phyloP scores from a whole-genome alignment of 1,140 invertebrate genomes.

The Trichonephila clavata region DNA sequence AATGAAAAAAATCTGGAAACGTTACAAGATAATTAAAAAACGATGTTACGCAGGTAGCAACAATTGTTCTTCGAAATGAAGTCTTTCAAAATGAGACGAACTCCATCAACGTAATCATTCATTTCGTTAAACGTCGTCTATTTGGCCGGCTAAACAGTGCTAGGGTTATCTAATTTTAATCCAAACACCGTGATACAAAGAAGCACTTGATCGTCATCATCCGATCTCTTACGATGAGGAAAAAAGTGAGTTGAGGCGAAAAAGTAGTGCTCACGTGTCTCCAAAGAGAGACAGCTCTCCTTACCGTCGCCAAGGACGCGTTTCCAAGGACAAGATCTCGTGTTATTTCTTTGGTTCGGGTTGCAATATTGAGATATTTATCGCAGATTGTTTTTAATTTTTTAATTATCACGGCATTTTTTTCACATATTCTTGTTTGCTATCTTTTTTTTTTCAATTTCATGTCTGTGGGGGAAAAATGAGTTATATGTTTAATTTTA shows the following conservation, averaged over 20 bases:
- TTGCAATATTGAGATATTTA: background rate
- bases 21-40: no score
- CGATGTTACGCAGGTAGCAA: no score
- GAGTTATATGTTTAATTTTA: no score
- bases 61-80: background rate
- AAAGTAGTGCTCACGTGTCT: constrained; percentile 16
- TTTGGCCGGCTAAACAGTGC: background rate
- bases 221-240: background rate
- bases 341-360: background rate
- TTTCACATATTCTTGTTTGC: no score
- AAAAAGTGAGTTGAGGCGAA: background rate
- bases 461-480: no score
- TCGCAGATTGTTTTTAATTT: background rate
- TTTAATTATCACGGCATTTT: no score
- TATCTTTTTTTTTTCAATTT: no score
- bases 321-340: background rate
- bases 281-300: background rate
- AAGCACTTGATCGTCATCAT: constrained; percentile 46
- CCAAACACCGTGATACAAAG: constrained; percentile 11
- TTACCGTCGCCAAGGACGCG: constrained; percentile 43
- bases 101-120: background rate
- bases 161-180: constrained; percentile 33
- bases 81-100: background rate
- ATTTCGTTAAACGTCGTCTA: constrained; percentile 18
- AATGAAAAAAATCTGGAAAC: no score